phyloP scores from a whole-genome alignment of 2,797 vertebrate species.

The Garrulus glandarius region DNA sequence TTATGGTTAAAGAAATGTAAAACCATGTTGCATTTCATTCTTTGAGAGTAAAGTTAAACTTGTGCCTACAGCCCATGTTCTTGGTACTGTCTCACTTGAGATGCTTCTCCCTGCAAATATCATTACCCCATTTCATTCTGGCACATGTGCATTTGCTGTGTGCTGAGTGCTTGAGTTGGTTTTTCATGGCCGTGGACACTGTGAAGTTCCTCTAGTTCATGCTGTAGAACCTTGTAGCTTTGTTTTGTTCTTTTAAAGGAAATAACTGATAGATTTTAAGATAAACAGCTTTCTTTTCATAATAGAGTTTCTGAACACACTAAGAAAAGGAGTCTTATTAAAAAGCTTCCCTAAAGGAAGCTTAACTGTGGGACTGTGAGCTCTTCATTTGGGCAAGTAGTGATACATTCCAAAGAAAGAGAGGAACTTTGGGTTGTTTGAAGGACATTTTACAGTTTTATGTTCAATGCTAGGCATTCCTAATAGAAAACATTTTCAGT shows the following conservation, averaged over 20 bases:
- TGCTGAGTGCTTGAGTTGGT: background rate
- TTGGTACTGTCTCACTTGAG: background rate
- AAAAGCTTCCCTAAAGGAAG: background rate
- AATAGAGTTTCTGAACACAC: background rate
- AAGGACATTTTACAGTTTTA: constrained; percentile 34
- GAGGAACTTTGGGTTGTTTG: background rate
- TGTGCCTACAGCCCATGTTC: background rate
- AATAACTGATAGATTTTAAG: background rate
- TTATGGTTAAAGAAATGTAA: background rate
- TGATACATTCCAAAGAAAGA: background rate
- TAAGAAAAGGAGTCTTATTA: background rate
- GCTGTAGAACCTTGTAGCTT: background rate
- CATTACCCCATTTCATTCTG: background rate
- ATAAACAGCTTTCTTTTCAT: background rate
- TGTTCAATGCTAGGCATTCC: constrained; percentile 41
- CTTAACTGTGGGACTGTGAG: background rate
- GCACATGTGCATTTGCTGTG: background rate
- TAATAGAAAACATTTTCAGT: constrained; percentile 55
- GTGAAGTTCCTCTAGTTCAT: background rate
- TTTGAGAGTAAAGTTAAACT: background rate
- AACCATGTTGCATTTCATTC: background rate
- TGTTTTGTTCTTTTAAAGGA: background rate
- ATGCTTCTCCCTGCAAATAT: background rate
- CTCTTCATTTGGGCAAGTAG: background rate
- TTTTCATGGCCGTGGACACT: background rate